Conservation (phyloP, 1,140 invertebrate genomes). For the Drosophila ohnishii region DNA sequence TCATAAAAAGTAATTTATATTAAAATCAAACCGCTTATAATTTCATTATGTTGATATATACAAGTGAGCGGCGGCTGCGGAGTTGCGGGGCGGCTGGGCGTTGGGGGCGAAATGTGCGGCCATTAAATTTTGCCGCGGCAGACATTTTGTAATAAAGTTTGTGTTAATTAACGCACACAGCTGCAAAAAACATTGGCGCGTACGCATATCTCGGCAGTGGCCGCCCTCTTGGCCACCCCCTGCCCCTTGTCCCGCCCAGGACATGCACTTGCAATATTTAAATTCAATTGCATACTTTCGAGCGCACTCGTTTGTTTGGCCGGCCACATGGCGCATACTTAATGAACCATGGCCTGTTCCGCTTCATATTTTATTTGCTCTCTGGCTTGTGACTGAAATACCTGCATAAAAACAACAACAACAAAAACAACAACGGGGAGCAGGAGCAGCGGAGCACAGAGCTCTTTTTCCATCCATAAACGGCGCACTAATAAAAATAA, state of each 20-base stretch:
- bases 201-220: slow-evolving; percentile 6
- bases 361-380: slow-evolving; percentile 71
- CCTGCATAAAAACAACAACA: slow-evolving; percentile 55
- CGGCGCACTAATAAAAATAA: slow-evolving; percentile 50
- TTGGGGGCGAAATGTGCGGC: slow-evolving; percentile 24
- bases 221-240: neutral
- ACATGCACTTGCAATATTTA: slow-evolving; percentile 75
- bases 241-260: neutral
- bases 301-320: slow-evolving; percentile 63
- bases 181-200: slow-evolving; percentile 39
- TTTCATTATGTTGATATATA: slow-evolving; percentile 72
- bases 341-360: slow-evolving; percentile 70
- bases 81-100: neutral
- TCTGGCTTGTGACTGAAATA: slow-evolving; percentile 46
- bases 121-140: slow-evolving; percentile 58
- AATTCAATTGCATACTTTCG: slow-evolving; percentile 79
- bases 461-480: slow-evolving; percentile 36
- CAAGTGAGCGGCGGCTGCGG: slow-evolving; percentile 9
- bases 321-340: slow-evolving; percentile 75
- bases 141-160: slow-evolving; percentile 78
- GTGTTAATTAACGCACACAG: slow-evolving; percentile 75
- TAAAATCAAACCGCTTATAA: slow-evolving; percentile 79
- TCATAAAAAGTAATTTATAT: slow-evolving; percentile 79
- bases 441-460: slow-evolving; percentile 4
- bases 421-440: neutral